A percentile compares a stretch with the other conserved stretches of the same genome.
Evolutionary conservation across 2,113 vertebrate genomes (phyloP).

Genomic region (Hucho hucho): DNA sequence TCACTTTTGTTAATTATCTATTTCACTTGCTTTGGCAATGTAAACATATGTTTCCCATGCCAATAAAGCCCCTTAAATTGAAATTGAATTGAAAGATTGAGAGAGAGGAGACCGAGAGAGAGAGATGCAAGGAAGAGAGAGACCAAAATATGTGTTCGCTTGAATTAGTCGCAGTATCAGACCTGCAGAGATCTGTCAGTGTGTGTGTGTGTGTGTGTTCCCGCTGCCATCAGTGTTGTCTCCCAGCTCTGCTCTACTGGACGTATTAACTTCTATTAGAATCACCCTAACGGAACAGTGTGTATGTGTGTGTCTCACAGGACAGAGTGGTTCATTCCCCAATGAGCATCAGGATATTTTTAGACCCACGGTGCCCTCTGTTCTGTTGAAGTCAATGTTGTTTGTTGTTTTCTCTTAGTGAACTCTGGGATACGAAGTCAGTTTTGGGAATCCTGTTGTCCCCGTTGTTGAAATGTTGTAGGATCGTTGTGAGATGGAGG

Average conservation of each 20-base stretch:
- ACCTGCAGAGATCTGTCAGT: neutral
- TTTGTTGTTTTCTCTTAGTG: constrained; percentile 5
- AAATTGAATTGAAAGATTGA: no score
- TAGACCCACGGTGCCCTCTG: constrained; percentile 4
- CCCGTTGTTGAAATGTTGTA: no score
- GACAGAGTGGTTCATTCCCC: neutral
- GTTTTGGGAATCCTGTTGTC: no score
- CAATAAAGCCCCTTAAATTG: no score
- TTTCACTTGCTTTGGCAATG: no score
- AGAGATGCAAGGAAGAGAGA: neutral
- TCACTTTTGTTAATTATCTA: no score
- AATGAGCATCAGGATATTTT: neutral
- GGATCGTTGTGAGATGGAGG: no score
- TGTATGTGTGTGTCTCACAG: constrained; percentile 8
- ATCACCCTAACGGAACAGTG: constrained; percentile 4
- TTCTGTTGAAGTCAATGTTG: neutral
- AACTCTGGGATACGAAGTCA: neutral
- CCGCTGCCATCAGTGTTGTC: neutral
- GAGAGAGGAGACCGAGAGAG: constrained; percentile 5
- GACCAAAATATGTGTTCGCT: neutral
- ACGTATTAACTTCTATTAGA: constrained; percentile 7
- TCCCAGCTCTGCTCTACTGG: neutral
- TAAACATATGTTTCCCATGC: no score
- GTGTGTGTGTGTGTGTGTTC: neutral
- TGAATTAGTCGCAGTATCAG: neutral